Conservation (phyloP, 2,113 vertebrate genomes). For the Chamaetylas fuelleborni region DNA sequence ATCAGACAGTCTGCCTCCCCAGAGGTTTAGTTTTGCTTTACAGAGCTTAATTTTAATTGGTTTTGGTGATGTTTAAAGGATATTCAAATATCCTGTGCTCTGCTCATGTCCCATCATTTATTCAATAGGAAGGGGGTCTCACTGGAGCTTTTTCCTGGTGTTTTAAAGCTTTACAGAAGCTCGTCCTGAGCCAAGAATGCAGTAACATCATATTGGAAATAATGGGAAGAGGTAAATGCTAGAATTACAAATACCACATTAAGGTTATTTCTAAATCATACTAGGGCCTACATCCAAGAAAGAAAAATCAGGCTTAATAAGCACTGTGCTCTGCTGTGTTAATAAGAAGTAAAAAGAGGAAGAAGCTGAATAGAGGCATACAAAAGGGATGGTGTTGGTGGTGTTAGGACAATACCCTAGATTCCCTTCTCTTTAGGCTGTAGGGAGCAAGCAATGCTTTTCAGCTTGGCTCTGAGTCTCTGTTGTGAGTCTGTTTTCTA, state of each 20-base stretch:
- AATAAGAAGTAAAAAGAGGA: neutral
- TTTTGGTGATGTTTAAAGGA: neutral
- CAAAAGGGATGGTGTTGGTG: neutral
- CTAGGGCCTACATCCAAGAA: neutral
- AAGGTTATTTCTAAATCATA: slow-evolving; percentile 14
- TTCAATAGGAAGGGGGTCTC: neutral
- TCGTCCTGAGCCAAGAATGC: neutral
- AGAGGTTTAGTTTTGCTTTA: neutral
- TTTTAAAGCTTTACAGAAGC: neutral
- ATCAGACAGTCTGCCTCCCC: neutral
- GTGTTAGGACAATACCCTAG: neutral
- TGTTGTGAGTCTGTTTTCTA: neutral
- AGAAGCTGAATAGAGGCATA: neutral
- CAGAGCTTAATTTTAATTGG: neutral
- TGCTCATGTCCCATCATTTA: neutral
- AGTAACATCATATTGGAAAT: neutral
- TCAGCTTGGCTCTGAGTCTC: neutral
- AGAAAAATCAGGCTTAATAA: slow-evolving; percentile 22
- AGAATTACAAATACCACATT: neutral
- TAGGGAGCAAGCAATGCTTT: neutral
- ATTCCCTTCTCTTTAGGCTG: neutral
- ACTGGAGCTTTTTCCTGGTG: neutral
- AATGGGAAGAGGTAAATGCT: slow-evolving; percentile 16
- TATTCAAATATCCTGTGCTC: neutral
- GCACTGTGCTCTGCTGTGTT: neutral